Evolutionary conservation across 2,797 vertebrate species (phyloP).

Genomic region (Falco berigora): DNA sequence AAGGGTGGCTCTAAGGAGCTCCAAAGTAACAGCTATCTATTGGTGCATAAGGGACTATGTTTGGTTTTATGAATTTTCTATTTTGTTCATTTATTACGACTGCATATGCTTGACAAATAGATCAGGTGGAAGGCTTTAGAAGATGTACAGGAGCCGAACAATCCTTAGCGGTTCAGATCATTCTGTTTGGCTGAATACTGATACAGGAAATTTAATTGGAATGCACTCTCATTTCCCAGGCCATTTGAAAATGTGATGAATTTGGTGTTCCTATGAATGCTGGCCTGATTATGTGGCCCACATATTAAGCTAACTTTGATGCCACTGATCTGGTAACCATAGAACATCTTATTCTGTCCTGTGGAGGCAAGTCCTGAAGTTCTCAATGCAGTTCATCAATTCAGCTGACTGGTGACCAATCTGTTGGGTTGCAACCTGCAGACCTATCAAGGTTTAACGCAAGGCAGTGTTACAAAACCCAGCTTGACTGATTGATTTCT

Average conservation of each 20-base stretch:
- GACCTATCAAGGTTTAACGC: accelerated
- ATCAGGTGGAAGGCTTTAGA: background rate
- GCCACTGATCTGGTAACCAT: background rate
- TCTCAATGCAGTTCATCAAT: background rate
- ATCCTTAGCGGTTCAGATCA: background rate
- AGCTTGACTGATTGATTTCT: background rate
- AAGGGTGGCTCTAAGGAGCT: background rate
- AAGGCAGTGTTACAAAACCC: background rate
- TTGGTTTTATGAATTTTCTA: background rate
- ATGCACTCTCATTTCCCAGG: background rate
- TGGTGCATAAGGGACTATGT: background rate
- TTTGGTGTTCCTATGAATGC: background rate
- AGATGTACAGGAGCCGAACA: background rate
- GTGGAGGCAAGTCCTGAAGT: background rate
- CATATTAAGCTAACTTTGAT: background rate
- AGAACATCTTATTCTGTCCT: background rate
- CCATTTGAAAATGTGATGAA: background rate
- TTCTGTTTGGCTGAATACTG: background rate
- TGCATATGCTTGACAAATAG: background rate
- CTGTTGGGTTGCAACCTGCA: background rate
- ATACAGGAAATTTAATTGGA: background rate
- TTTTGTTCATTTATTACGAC: background rate
- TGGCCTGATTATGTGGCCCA: background rate
- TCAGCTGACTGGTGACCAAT: background rate
- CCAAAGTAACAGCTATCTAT: background rate